Conservation (phyloP, 1,140 invertebrate species). For the Aethina tumida region DNA sequence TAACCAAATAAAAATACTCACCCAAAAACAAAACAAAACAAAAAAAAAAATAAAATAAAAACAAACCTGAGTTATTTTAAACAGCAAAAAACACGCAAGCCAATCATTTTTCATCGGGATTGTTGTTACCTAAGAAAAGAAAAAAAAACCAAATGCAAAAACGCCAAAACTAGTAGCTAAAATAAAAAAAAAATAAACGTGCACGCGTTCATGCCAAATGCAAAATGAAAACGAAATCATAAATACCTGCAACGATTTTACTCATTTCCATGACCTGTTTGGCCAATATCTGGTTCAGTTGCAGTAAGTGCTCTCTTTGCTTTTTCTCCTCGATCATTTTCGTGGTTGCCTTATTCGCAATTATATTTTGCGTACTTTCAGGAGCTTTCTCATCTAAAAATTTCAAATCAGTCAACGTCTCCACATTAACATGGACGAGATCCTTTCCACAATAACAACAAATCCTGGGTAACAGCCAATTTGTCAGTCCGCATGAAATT, state of each 20-base stretch:
- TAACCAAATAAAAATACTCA: constrained; percentile 12
- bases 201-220: background rate
- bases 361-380: constrained; percentile 19
- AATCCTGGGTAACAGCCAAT: too few relatives aligned
- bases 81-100: constrained; percentile 17
- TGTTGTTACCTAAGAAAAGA: constrained; percentile 25
- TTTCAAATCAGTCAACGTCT: too few relatives aligned
- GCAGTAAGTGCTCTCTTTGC: constrained; percentile 76
- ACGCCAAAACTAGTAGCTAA: constrained; percentile 11
- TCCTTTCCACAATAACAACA: too few relatives aligned
- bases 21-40: constrained; percentile 5
- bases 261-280: constrained; percentile 89
- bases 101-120: constrained; percentile 21
- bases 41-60: constrained; percentile 18
- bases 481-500: too few relatives aligned
- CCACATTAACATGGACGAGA: too few relatives aligned
- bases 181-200: constrained; percentile 7
- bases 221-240: constrained; percentile 1
- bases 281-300: constrained; percentile 84
- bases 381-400: constrained; percentile 23
- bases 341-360: constrained; percentile 25
- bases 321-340: constrained; percentile 61
- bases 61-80: constrained; percentile 13
- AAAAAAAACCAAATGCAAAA: constrained; percentile 17
- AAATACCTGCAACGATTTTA: constrained; percentile 81